Base-by-base conservation (phyloP, 2,888 invertebrate species). In the Odontocerum albicorne region DNA sequence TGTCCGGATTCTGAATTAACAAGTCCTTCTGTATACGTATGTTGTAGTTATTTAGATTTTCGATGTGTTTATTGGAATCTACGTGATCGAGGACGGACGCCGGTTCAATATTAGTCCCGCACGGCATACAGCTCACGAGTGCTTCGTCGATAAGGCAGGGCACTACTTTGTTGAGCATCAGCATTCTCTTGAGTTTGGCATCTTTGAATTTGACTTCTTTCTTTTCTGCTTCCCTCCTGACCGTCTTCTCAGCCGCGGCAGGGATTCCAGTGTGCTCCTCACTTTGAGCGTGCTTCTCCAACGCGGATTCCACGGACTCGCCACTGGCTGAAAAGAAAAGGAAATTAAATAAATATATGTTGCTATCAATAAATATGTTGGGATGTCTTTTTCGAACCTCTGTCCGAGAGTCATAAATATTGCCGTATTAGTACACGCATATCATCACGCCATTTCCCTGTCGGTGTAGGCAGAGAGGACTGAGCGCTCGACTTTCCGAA, bases 11-110 rank as follows among this genome's bases (percentile, higher is more conserved):
- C 17, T 56, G 35, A 12, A 31, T 31, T 3, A 61, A 49, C 31
- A 61, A 19, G 2, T 43, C 47, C 32, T 49, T 46, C 39, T 61
- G 61, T 31, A 32, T 13, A 15, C 46, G 33, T 8, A 17, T 33
- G 36, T 61, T 55, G 38, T 43, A 56, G 3, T 40, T 39, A n/a
- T 54, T 50, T 17, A 61, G 39, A 15, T 54, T 49, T 2, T 54
- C 43, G 1, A 36, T 39, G 49, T 61, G 61, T 8, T n/a, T 8
- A 2, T 38, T 33, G 12, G 36, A 17, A 3, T 46, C 40, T 12
- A 51, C 46, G 13, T 61, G 61, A 4, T 38, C 33, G 19, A 36
- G 35, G 38, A 60, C 27, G 4, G 33, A 38, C 3, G 42, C 43
- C 2, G 46, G 32, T 3, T 46, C 36, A 20, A 58, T 44, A 16